Evolutionary conservation across 2,113 vertebrate species (phyloP), one percentile per base, ranked within the genome.

Genomic region (Tiliqua scincoides): DNA sequence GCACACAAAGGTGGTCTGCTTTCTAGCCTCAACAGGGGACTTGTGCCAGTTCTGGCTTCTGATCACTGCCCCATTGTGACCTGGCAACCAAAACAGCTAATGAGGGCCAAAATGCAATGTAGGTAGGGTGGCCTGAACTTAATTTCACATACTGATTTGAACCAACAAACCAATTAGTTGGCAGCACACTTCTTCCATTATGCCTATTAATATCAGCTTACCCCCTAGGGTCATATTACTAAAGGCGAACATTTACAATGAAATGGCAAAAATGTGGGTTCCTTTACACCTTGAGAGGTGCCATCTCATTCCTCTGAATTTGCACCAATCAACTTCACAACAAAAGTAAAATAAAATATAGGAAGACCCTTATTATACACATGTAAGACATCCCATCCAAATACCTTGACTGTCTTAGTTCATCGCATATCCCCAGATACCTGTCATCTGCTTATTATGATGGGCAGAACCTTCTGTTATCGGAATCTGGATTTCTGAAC

Each of bases 211-310:
- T 15, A 86, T 72, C 15, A 52, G 14, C 35, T 32, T 70, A 71
- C 30, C 1, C 0, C 76, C 23, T 43, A 0, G 0, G 32, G 14
- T 0, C 17, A 5, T 0, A 0, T 0, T 1, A 6, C 85, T 0
- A 0, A 0, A 82, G 43, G 81, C 23, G 20, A 88, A 15, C 9
- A 14, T 3, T 27, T 21, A 27, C 62, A 1, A 15, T 67, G 43
- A 52, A 57, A 74, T 7, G 32, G 4, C 43, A 1, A 25, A 21
- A 59, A 21, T 40, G 20, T 62, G 35, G 48, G 21, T 62, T 61
- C 68, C 27, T 61, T n/a, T 43, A 37, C 30, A 43, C 21, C 54
- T 32, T 48, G 23, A 79, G 57, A 4, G 9, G 27, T 18, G 12
- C 2, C 37, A 18, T 25, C 9, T 7, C 27, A 85, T 20, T 70